A percentile compares a stretch with the other conserved stretches of the same genome.
Conservation (phyloP, 2,113 vertebrate species). For the Fregetta grallaria region DNA sequence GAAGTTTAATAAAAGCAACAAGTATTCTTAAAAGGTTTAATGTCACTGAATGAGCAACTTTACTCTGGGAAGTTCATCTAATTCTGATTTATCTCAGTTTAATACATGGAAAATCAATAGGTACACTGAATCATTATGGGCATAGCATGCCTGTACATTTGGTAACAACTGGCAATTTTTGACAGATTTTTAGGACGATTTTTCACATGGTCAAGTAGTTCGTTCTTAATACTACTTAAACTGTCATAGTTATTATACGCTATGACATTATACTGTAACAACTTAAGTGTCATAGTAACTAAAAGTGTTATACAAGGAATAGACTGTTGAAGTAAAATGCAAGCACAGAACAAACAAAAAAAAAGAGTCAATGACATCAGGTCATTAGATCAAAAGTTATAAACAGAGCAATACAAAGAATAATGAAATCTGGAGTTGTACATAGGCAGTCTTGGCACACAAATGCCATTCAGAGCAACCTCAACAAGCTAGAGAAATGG, state of each 20-base stretch:
- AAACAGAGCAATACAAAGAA: background rate
- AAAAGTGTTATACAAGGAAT: background rate
- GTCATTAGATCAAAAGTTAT: background rate
- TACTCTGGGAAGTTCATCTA: background rate
- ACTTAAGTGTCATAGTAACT: background rate
- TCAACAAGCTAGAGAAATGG: background rate
- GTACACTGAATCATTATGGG: background rate
- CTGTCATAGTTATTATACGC: background rate
- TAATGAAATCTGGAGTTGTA: background rate
- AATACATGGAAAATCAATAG: background rate
- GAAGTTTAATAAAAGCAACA: background rate
- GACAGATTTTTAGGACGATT: background rate
- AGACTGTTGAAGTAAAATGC: background rate
- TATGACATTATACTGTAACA: background rate
- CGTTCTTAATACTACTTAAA: background rate
- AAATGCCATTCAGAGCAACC: background rate
- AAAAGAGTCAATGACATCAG: background rate
- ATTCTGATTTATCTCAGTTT: background rate
- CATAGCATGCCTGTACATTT: background rate
- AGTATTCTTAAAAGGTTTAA: background rate
- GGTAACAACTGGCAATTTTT: background rate
- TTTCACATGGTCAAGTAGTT: background rate
- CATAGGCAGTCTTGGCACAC: background rate
- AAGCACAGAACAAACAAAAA: background rate
- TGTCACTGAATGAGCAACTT: background rate